Conservation (phyloP, 2,888 invertebrate species). For the Polydrusus tereticollis region DNA sequence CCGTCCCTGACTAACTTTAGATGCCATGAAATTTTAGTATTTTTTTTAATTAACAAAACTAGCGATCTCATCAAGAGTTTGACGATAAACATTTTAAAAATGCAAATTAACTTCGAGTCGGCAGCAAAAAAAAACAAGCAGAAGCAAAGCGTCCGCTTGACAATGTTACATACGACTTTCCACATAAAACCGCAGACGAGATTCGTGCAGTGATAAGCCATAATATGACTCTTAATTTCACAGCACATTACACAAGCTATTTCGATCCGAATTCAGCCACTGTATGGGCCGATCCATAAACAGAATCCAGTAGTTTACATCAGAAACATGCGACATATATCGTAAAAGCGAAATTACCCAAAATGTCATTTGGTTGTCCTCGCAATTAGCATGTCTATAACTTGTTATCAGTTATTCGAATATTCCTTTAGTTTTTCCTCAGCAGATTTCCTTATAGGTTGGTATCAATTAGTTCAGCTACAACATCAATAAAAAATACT, state of each 20-base stretch:
- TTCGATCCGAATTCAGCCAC: constrained; percentile 19
- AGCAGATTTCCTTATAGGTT: no score
- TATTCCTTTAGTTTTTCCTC: no score
- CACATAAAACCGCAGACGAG: constrained; percentile 20
- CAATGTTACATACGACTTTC: constrained; percentile 11
- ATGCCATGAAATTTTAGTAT: no score
- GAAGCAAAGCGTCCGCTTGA: constrained; percentile 2
- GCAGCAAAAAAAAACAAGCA: background rate
- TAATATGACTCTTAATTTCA: constrained; percentile 38
- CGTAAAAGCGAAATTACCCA: background rate
- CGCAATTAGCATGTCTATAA: no score
- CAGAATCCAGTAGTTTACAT: background rate
- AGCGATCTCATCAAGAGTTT: background rate
- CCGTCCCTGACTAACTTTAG: no score
- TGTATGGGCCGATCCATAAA: background rate
- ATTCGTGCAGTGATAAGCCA: constrained; percentile 17
- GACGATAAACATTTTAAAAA: background rate
- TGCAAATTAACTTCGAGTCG: constrained; percentile 10
- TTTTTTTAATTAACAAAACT: background rate
- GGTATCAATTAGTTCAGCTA: no score
- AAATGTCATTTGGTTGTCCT: background rate
- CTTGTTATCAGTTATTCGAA: no score
- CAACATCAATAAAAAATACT: no score
- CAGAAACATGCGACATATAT: background rate
- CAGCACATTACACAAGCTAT: constrained; percentile 25